These are phyloP conservation scores for Ctena decussata DNA, from an alignment of 2,888 invertebrate genomes.

Conservation along the genomic window DNA sequence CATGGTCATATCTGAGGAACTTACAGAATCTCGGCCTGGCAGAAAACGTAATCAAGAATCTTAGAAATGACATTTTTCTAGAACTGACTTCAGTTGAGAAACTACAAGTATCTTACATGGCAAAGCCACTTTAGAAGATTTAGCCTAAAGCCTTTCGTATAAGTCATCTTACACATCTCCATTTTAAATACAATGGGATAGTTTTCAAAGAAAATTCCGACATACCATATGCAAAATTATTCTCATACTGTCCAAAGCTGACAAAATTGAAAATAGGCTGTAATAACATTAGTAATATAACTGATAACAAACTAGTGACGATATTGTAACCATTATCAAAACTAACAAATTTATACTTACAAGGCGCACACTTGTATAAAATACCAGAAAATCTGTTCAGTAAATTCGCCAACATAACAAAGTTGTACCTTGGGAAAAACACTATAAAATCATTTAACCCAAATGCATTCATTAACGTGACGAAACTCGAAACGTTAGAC, in stretches of 20 bases:
- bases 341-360: not conserved
- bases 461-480: no score
- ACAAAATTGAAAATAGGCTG: constrained; percentile 9
- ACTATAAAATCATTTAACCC: not conserved
- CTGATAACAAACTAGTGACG: not conserved
- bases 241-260: constrained; percentile 7
- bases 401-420: not conserved
- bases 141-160: constrained; percentile 19
- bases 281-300: not conserved
- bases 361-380: not conserved
- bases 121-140: not conserved
- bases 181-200: constrained; percentile 17
- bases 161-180: constrained; percentile 8
- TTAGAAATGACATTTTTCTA: constrained; percentile 36
- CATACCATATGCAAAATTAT: not conserved
- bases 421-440: constrained; percentile 8
- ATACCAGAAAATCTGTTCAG: constrained; percentile 18
- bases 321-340: constrained; percentile 10
- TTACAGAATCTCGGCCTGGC: constrained; percentile 31
- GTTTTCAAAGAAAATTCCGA: not conserved
- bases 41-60: constrained; percentile 22
- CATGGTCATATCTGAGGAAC: constrained; percentile 38
- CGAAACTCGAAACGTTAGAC: not conserved
- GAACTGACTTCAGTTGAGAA: constrained; percentile 1
- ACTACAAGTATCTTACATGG: constrained; percentile 14